Evolutionary conservation across 2,888 invertebrate species (phyloP), one percentile per base, ranked within the genome.

Genomic region (Oscheius myriophilus): DNA sequence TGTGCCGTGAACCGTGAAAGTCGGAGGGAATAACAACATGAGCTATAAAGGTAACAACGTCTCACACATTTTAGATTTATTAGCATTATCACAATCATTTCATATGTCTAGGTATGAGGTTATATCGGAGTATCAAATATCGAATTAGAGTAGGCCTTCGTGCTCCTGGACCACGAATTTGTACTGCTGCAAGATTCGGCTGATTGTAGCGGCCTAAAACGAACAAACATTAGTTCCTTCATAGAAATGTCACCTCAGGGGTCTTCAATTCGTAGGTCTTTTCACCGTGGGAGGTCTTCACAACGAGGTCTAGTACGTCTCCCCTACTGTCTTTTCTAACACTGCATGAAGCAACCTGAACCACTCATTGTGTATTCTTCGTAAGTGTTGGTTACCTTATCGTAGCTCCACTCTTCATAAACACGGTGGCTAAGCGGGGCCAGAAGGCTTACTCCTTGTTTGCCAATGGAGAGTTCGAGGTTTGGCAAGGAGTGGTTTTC

Each of bases 401-500:
- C 54, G 54, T 69, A 76, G 18, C 64, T 69, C 61, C 62, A 69
- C 43, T 71, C 63, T 58, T 76, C 73, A 55, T 67, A 73, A 21
- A 69, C 61, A 25, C 67, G 62, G 25, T 69, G 70, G 4, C 69
- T 72, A 52, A 69, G 70, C 18, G 76, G 76, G 46, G 73, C 68
- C 9, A 74, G 23, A 9, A 76, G 42, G 58, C 70, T 55, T 3
- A 75, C 66, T 41, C 72, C 71, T 2, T 61, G 33, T 39, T 75
- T 77, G 18, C 67, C 72, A 12, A 75, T 77, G n/a, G 71, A 49
- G 39, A 78, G 64, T 33, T 71, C 70, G 0, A 73, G 68, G 46
- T 73, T 69, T 12, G 77, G 74, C 9, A 76, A 45, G 49, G 61
- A 61, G 26, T 64, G 58, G 3, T 61, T 70, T 43, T 69, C 70